Percentiles rank a stretch among this genome's conserved stretches.
phyloP scores from a whole-genome alignment of 1,140 invertebrate genomes.

The Delia radicum region DNA sequence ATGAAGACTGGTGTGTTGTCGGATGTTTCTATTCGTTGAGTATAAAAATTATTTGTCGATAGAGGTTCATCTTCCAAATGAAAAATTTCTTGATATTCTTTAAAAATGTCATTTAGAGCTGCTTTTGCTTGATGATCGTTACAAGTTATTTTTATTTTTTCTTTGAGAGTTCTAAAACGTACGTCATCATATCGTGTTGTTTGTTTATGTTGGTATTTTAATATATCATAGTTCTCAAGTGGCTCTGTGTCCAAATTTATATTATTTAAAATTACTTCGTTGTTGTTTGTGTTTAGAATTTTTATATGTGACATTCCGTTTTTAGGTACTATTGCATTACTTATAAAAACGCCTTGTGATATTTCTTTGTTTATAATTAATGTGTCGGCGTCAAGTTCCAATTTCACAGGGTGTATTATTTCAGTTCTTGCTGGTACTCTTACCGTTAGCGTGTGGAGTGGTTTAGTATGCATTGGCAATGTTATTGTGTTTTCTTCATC shows the following conservation, averaged over 20 bases:
- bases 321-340: background rate
- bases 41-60: conserved; percentile 34
- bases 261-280: background rate
- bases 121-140: background rate
- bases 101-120: background rate
- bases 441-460: background rate
- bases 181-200: background rate
- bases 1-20: conserved; percentile 37
- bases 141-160: background rate
- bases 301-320: background rate
- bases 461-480: background rate
- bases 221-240: background rate
- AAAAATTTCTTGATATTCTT: conserved; percentile 28
- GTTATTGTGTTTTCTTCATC: background rate
- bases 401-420: background rate
- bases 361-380: background rate
- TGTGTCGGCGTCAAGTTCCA: background rate
- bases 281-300: background rate
- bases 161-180: background rate
- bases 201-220: background rate
- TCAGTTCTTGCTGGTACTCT: conserved; percentile 2
- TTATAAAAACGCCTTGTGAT: background rate
- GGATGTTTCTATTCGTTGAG: conserved; percentile 35
- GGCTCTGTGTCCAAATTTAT: background rate
- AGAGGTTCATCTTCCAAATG: conserved; percentile 31